Evolutionary conservation across 2,888 invertebrate species (phyloP).

Genomic region (Diarsia brunnea): DNA sequence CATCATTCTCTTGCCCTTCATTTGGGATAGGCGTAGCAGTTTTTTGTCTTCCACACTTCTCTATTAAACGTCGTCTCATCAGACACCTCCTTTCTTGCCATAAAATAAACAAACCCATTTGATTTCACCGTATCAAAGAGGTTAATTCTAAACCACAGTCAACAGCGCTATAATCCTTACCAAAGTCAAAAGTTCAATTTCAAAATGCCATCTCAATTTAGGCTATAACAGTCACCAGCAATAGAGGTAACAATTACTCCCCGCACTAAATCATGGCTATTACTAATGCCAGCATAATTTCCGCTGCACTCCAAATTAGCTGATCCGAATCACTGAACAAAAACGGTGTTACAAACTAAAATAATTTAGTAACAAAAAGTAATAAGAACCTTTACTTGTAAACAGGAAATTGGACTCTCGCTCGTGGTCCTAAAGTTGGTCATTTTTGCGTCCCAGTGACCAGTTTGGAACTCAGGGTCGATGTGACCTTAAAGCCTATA

Average conservation of each 20-base stretch:
- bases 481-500: slow-evolving; percentile 53
- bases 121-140: not conserved
- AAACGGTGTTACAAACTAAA: slow-evolving; percentile 41
- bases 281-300: slow-evolving; percentile 36
- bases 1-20: too few relatives aligned
- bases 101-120: not conserved
- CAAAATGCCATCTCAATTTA: slow-evolving; percentile 27
- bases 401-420: slow-evolving; percentile 57
- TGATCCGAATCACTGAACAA: slow-evolving; percentile 58
- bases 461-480: slow-evolving; percentile 32
- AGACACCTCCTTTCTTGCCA: too few relatives aligned
- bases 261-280: slow-evolving; percentile 27
- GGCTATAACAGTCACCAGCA: not conserved
- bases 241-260: slow-evolving; percentile 17
- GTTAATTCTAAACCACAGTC: not conserved
- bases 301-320: slow-evolving; percentile 52
- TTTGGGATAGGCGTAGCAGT: too few relatives aligned
- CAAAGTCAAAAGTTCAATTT: slow-evolving; percentile 12
- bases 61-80: too few relatives aligned
- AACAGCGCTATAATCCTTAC: slow-evolving; percentile 10
- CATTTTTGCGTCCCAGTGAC: slow-evolving; percentile 24
- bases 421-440: slow-evolving; percentile 27
- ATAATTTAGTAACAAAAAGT: slow-evolving; percentile 48
- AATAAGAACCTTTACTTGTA: slow-evolving; percentile 18
- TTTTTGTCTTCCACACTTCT: too few relatives aligned